Evolutionary conservation across 2,113 vertebrate species (phyloP).

Genomic region (Nesogale talazaci): DNA sequence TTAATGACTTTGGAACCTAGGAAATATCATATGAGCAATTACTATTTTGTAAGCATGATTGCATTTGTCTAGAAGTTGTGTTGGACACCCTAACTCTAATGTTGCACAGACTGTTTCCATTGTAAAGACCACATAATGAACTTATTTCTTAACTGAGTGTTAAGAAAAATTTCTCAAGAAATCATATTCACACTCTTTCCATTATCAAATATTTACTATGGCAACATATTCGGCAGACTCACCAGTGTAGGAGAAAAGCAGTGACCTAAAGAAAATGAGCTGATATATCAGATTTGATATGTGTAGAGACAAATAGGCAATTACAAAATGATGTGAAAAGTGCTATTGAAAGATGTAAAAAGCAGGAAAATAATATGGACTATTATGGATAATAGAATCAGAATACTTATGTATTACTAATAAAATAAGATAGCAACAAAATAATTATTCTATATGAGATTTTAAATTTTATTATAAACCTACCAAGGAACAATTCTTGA

Average conservation of each 20-base stretch:
- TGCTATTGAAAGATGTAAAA: background rate
- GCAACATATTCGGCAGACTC: background rate
- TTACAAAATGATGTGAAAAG: background rate
- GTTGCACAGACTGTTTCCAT: background rate
- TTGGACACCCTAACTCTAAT: background rate
- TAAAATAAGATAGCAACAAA: too few relatives aligned
- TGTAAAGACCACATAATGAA: background rate
- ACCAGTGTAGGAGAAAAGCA: background rate
- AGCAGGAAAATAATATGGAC: background rate
- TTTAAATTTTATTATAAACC: too few relatives aligned
- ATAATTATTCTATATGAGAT: too few relatives aligned
- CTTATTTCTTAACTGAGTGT: background rate
- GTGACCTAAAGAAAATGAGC: background rate
- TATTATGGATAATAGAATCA: too few relatives aligned
- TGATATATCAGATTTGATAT: background rate
- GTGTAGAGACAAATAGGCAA: background rate
- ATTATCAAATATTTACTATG: background rate
- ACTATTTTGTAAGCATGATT: background rate
- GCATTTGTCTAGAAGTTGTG: background rate
- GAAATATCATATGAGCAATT: background rate
- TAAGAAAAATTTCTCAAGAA: background rate
- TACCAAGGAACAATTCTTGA: too few relatives aligned
- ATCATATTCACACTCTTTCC: background rate
- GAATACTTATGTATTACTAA: too few relatives aligned
- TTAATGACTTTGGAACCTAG: background rate